Conservation (phyloP, 2,888 invertebrate genomes). For the Byasa hedistus region DNA sequence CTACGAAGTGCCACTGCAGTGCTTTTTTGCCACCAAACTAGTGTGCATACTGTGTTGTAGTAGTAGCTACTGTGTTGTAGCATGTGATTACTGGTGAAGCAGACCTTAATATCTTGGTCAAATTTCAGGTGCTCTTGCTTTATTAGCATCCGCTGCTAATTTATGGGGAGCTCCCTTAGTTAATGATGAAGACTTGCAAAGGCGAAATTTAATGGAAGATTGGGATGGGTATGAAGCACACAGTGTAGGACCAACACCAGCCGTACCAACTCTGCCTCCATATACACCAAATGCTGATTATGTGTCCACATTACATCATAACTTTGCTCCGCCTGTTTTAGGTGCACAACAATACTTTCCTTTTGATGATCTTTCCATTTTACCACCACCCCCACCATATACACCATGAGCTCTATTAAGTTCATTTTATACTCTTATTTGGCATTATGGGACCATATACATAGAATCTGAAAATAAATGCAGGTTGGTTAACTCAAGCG, state of each 20-base stretch:
- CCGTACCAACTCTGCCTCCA: conserved; percentile 79
- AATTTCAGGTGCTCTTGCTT: conserved; percentile 81
- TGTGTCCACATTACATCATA: conserved; percentile 51
- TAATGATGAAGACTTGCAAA: conserved; percentile 68
- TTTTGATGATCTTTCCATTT: conserved; percentile 69
- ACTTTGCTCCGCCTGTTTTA: conserved; percentile 63
- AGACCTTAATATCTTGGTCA: too few species aligned
- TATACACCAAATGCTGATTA: conserved; percentile 78
- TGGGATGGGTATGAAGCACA: conserved; percentile 82
- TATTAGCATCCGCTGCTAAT: conserved; percentile 85
- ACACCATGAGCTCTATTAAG: conserved; percentile 59
- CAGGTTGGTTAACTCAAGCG: not conserved
- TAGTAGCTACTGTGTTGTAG: too few species aligned
- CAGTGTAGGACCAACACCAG: conserved; percentile 78
- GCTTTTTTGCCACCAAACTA: too few species aligned
- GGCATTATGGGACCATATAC: not conserved
- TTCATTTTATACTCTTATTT: not conserved
- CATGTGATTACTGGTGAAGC: too few species aligned
- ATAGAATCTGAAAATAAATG: conserved; percentile 2
- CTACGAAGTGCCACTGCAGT: too few species aligned
- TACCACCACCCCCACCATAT: conserved; percentile 78
- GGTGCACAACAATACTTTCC: conserved; percentile 73
- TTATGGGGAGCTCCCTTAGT: conserved; percentile 80
- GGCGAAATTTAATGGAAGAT: conserved; percentile 81
- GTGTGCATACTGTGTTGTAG: too few species aligned